Base-by-base conservation (phyloP, 2,797 vertebrate species). In the Esox masquinongy region DNA sequence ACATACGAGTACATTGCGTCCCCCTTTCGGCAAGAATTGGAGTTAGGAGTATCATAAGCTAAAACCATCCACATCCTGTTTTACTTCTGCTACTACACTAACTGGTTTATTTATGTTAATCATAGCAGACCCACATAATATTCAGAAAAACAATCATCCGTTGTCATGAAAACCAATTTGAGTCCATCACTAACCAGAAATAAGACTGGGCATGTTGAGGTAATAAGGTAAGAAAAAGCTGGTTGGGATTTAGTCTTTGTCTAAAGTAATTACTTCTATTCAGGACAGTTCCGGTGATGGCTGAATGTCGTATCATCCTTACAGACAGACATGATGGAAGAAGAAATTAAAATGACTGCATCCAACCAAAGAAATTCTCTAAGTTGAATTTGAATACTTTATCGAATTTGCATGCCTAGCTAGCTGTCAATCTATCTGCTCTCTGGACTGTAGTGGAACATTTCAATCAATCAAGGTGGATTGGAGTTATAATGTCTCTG, bases 201-300 rank as follows among this genome's bases (percentile, higher is more conserved):
- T 88, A 90, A 90, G 85, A 86, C 86, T 85, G 74, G 79, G 85
- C 85, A 89, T 88, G 85, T 85, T 74, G 86, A 84, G 84, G 85
- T 91, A 90, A 90, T 88, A 83, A 88, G 89, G 85, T 86, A 82
- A 69, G 76, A 79, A 79, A 69, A 77, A 84, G 74, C 80, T 87
- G 85, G 88, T 82, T 86, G 89, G 85, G 80, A 87, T 76, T 74
- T 79, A 84, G 84, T 84, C 85, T 89, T 90, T 90, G 91, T 92
- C 84, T 87, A 84, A 87, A 83, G 81, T 87, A 91, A 89, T 91
- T 91, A 85, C 77, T 84, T 82, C 85, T 51, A n/a, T 50, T 84
- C 83, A 67, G 76, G 83, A 88, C 85, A 6, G 79, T 80, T 70
- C 74, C 66, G 82, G 82, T 85, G 88, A 19, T 78, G 81, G 84